Percentiles rank a stretch among this genome's conserved stretches.
phyloP scores from a whole-genome alignment of 2,888 invertebrate species.

The Agonum fuliginosum region DNA sequence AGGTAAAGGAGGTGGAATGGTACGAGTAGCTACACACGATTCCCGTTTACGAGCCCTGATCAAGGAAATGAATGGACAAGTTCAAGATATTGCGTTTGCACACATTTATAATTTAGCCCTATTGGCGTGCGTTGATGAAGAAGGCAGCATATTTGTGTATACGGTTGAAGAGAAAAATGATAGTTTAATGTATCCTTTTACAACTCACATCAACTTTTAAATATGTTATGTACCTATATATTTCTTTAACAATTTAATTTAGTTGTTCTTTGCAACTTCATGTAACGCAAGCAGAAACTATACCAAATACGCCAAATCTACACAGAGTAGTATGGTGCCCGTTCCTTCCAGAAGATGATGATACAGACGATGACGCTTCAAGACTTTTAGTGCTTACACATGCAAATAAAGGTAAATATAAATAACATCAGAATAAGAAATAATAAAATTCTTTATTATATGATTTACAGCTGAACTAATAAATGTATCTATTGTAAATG shows the following conservation, averaged over 20 bases:
- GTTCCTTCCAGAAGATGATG: constrained; percentile 85
- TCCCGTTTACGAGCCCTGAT: constrained; percentile 85
- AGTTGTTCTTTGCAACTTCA: constrained; percentile 78
- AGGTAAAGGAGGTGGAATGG: constrained; percentile 80
- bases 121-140: constrained; percentile 91
- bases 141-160: constrained; percentile 88
- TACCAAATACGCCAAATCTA: constrained; percentile 71
- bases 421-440: background rate
- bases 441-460: constrained; percentile 42
- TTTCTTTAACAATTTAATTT: constrained; percentile 62
- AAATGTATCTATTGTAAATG: constrained; percentile 73
- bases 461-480: constrained; percentile 75
- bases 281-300: constrained; percentile 74
- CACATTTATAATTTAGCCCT: constrained; percentile 85
- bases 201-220: too few species aligned
- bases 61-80: constrained; percentile 90
- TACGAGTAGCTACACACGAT: constrained; percentile 88
- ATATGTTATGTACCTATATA: background rate
- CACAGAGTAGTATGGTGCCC: constrained; percentile 95
- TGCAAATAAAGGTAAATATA: constrained; percentile 77
- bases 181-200: constrained; percentile 76
- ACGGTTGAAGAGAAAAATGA: constrained; percentile 80
- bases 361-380: constrained; percentile 81
- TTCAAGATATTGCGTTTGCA: constrained; percentile 95
- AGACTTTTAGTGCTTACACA: constrained; percentile 88